Evolutionary conservation across 2,113 vertebrate species (phyloP), one percentile per base, ranked within the genome.

Genomic region (Cynoglossus semilaevis): DNA sequence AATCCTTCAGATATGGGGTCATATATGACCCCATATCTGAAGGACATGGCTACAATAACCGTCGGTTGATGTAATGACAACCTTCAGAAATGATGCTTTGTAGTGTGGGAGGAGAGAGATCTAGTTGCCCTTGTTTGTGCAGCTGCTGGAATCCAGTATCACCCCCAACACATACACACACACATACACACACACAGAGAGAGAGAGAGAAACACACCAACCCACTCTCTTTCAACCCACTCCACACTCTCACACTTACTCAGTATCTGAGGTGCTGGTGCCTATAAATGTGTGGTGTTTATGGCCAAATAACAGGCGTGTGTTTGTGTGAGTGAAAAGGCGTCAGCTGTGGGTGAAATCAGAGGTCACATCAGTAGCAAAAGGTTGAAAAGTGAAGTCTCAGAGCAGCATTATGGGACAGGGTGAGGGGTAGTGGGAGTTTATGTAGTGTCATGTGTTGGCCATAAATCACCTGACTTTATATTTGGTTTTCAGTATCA

Each of bases 81-180:
- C 13, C 58, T 64, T 62, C 54, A 42, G 67, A 69, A 53, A 12
- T 7, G 56, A 15, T 44, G 76, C 76, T 38, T 77, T 58, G 67
- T 71, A 62, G 69, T 67, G 55, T 69, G 56, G 75, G 78, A 73
- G 73, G 66, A 85, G 60, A 82, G 85, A 87, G 81, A 83, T 80
- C 75, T 77, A 70, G 50, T 79, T 74, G 81, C 60, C 50, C 53
- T 57, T 90, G 88, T 87, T 89, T 91, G 76, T 66, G 85, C 88
- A 90, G 88, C 89, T 90, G 89, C 76, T 75, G 81, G 69, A 76
- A 81, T 85, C 65, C 76, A 76, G 67, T 73, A 70, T n/a, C 76
- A 81, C 80, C 63, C 76, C 71, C 84, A 54, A 73, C 68, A 57
- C 48, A 44, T 17, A 57, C 67, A 43, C 52, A 35, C 73, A 67